A percentile compares a stretch with the other conserved stretches of the same genome.
Conservation (phyloP, 2,113 vertebrate species). For the Trematocara variabile region DNA sequence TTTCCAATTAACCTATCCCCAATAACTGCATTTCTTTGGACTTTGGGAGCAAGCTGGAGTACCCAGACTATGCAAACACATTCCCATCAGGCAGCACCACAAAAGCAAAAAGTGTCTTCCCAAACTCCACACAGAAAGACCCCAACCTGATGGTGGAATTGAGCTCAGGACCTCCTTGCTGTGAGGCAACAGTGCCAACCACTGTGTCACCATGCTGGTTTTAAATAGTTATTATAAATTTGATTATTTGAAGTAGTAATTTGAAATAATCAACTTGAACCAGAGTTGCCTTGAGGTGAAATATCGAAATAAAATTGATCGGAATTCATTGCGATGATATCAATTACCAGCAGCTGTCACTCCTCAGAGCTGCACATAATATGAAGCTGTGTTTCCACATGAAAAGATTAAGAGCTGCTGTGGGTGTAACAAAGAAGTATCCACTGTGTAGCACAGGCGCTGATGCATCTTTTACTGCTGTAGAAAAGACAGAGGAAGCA, state of each 20-base stretch:
- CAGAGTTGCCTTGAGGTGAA: not conserved
- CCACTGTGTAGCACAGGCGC: not conserved
- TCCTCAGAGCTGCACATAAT: not conserved
- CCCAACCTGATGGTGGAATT: not conserved
- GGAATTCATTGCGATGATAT: not conserved
- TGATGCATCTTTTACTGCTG: not conserved
- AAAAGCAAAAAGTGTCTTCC: not conserved
- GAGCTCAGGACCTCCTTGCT: not conserved
- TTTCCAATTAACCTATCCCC: not conserved
- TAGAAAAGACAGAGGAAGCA: not conserved
- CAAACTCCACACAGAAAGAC: not conserved
- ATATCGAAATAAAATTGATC: not conserved
- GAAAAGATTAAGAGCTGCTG: not conserved
- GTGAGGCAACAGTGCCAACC: not conserved
- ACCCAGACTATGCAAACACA: not conserved
- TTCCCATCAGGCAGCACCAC: not conserved
- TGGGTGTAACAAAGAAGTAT: not conserved
- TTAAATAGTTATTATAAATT: not conserved
- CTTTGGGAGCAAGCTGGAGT: not conserved
- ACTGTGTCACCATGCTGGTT: not conserved
- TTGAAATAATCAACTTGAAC: not conserved
- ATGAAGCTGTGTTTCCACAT: not conserved
- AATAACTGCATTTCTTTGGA: not conserved
- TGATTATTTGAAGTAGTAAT: not conserved
- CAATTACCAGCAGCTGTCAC: not conserved